phyloP scores from a whole-genome alignment of 2,888 invertebrate species.

The Hecatera dysodea region DNA sequence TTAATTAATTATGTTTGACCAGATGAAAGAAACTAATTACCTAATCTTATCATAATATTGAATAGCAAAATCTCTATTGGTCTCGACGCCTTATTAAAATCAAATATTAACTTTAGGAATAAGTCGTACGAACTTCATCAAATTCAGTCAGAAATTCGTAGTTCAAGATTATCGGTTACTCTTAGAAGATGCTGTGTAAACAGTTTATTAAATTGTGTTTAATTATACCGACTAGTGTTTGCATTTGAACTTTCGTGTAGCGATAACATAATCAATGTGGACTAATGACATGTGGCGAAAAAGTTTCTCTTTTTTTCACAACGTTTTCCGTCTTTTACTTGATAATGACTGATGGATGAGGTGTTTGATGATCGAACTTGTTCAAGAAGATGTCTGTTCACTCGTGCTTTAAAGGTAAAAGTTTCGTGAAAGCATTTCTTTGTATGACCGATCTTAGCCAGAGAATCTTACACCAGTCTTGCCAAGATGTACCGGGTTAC shows the following conservation, averaged over 20 bases:
- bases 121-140: slow-evolving; percentile 25
- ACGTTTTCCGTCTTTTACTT: too few relatives aligned
- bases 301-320: too few relatives aligned
- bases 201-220: slow-evolving; percentile 9
- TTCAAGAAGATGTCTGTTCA: too few relatives aligned
- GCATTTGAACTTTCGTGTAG: slow-evolving; percentile 2
- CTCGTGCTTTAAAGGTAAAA: too few relatives aligned
- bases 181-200: slow-evolving; percentile 10
- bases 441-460: too few relatives aligned
- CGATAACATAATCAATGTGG: neutral
- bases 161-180: slow-evolving; percentile 5
- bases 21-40: slow-evolving; percentile 35
- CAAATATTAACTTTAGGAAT: slow-evolving; percentile 52
- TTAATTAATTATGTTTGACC: slow-evolving; percentile 30
- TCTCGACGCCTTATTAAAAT: slow-evolving; percentile 26
- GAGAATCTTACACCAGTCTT: too few relatives aligned
- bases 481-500: too few relatives aligned
- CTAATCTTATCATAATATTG: slow-evolving; percentile 30
- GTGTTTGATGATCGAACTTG: too few relatives aligned
- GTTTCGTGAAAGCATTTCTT: too few relatives aligned
- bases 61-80: slow-evolving; percentile 10
- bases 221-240: slow-evolving; percentile 1
- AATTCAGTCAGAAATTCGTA: slow-evolving; percentile 28
- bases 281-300: neutral
- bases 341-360: too few relatives aligned